Evolutionary conservation across 1,140 invertebrate species (phyloP).

Genomic region (Pissodes strobi): DNA sequence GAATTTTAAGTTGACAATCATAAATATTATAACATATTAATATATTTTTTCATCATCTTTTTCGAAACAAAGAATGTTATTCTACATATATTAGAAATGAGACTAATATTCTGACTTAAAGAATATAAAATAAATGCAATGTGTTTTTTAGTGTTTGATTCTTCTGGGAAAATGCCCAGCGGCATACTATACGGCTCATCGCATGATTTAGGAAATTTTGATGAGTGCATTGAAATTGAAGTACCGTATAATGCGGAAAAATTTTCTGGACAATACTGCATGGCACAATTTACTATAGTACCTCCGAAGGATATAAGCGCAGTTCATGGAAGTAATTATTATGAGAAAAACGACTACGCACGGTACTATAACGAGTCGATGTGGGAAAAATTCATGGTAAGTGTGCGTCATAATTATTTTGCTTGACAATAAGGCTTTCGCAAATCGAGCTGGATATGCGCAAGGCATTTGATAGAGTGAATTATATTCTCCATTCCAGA

Average conservation of each 20-base stretch:
- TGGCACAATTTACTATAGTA: slow-evolving; percentile 42
- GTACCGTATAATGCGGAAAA: slow-evolving; percentile 33
- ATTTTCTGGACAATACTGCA: slow-evolving; percentile 42
- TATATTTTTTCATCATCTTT: no score
- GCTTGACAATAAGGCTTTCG: no score
- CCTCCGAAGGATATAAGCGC: slow-evolving; percentile 25
- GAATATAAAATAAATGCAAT: neutral
- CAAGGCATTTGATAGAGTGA: no score
- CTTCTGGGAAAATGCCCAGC: slow-evolving; percentile 35
- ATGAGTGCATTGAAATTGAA: slow-evolving; percentile 38
- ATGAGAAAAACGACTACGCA: slow-evolving; percentile 16
- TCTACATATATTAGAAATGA: no score
- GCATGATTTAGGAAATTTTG: slow-evolving; percentile 38
- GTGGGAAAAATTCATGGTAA: slow-evolving; percentile 45
- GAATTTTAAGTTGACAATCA: no score
- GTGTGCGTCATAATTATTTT: no score
- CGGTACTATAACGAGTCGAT: slow-evolving; percentile 37
- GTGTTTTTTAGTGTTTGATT: slow-evolving; percentile 35
- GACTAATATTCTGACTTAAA: neutral
- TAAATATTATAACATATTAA: no score
- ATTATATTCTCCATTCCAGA: no score
- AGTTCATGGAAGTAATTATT: slow-evolving; percentile 3
- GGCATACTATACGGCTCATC: slow-evolving; percentile 33
- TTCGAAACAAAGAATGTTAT: no score
- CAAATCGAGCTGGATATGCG: no score